Evolutionary conservation across 2,113 vertebrate species (phyloP).

Genomic region (Edolisoma coerulescens): DNA sequence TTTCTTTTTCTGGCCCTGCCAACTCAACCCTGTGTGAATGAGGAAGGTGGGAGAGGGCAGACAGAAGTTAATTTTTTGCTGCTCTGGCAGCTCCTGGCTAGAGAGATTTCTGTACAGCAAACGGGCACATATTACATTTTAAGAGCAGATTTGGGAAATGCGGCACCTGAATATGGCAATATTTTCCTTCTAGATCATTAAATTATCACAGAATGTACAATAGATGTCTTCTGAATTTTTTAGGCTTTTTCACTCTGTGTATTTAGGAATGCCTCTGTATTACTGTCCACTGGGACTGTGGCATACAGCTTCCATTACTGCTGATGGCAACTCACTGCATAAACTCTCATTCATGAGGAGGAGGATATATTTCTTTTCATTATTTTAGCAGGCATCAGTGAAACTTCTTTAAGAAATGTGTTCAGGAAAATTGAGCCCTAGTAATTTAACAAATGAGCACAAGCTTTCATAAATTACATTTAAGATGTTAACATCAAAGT

Average conservation of each 20-base stretch:
- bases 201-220: not conserved
- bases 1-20: not conserved
- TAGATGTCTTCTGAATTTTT: not conserved
- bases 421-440: not conserved
- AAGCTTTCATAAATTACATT: constrained; percentile 6
- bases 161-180: not conserved
- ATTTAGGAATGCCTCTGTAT: not conserved
- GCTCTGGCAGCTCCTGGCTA: not conserved
- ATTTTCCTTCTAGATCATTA: not conserved
- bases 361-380: not conserved
- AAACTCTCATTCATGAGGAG: not conserved
- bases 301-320: not conserved
- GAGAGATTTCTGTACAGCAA: not conserved
- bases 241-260: not conserved
- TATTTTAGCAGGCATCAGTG: not conserved
- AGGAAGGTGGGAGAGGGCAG: not conserved
- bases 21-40: not conserved
- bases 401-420: not conserved
- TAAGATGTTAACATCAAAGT: not conserved
- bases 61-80: not conserved
- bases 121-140: accelerated
- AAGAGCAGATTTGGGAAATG: not conserved
- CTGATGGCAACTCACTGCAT: not conserved
- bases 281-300: not conserved
- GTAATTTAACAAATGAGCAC: not conserved